Evolutionary conservation across 2,888 invertebrate genomes (phyloP).

Genomic region (Pseudanteris insignis): DNA sequence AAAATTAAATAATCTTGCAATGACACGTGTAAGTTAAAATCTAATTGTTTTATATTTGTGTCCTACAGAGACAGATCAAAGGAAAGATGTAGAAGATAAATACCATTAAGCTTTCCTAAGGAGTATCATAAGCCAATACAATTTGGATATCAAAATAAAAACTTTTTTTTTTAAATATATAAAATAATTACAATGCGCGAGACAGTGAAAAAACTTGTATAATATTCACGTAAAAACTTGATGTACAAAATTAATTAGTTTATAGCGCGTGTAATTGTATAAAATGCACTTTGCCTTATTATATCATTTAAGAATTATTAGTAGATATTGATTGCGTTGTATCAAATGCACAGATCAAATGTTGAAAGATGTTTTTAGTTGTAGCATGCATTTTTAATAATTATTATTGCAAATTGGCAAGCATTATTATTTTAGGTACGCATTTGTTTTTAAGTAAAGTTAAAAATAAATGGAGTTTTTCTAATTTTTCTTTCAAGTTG

Average conservation of each 20-base stretch:
- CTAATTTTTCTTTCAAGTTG: too few species aligned
- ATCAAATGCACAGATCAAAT: constrained; percentile 11
- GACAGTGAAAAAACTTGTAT: too few species aligned
- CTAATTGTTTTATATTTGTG: constrained; percentile 57
- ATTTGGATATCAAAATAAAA: too few species aligned
- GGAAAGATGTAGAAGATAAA: constrained; percentile 64
- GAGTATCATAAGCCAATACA: constrained; percentile 43
- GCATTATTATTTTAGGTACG: constrained; percentile 30
- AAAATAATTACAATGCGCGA: too few species aligned
- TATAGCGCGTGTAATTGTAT: constrained; percentile 14
- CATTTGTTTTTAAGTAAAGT: constrained; percentile 43
- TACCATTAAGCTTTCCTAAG: constrained; percentile 33
- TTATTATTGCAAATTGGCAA: constrained; percentile 50
- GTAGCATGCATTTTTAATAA: constrained; percentile 57
- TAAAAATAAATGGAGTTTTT: too few species aligned
- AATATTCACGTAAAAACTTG: too few species aligned
- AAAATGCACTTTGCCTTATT: constrained; percentile 12
- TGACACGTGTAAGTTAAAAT: constrained; percentile 1
- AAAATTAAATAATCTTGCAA: too few species aligned
- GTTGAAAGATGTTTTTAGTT: constrained; percentile 43
- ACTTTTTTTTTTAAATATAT: too few species aligned
- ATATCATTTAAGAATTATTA: constrained; percentile 1
- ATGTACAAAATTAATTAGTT: too few species aligned
- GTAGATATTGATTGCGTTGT: constrained; percentile 12
- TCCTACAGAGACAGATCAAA: constrained; percentile 63